Evolutionary conservation across 2,113 vertebrate genomes (phyloP).

Genomic region (Ariopsis seemanni): DNA sequence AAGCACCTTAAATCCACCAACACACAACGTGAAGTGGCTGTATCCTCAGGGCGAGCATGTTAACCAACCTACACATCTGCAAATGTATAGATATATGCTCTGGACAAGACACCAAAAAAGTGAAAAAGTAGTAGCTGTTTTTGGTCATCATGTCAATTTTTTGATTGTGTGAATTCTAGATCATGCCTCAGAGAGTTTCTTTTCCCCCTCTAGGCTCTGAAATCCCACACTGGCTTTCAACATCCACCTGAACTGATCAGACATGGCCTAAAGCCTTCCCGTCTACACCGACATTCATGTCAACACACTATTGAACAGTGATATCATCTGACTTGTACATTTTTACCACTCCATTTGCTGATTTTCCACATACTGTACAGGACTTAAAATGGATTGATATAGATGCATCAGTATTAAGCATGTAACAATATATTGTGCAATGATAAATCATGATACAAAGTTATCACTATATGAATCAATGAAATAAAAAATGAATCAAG

Average conservation of each 20-base stretch:
- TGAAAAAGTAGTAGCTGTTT: background rate
- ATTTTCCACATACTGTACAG: background rate
- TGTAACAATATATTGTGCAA: no score
- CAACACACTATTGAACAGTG: background rate
- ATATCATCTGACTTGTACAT: background rate
- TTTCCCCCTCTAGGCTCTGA: background rate
- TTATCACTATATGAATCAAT: no score
- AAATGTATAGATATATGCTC: background rate
- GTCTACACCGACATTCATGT: background rate
- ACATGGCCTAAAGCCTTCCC: background rate
- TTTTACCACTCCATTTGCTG: background rate
- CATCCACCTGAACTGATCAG: background rate
- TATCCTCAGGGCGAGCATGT: background rate
- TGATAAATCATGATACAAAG: no score
- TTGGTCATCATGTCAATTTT: background rate
- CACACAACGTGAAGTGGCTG: background rate
- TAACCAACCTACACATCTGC: conserved; percentile 4
- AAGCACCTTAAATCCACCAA: background rate
- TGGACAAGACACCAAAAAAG: background rate
- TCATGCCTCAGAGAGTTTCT: background rate
- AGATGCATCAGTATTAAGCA: background rate
- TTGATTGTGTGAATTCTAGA: background rate
- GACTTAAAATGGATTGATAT: background rate
- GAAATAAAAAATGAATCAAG: no score
- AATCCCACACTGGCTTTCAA: background rate